These are phyloP conservation scores for Galaxea fascicularis DNA, from an alignment of 92 coral and sea anemone genomes.

Conservation along the genomic window DNA sequence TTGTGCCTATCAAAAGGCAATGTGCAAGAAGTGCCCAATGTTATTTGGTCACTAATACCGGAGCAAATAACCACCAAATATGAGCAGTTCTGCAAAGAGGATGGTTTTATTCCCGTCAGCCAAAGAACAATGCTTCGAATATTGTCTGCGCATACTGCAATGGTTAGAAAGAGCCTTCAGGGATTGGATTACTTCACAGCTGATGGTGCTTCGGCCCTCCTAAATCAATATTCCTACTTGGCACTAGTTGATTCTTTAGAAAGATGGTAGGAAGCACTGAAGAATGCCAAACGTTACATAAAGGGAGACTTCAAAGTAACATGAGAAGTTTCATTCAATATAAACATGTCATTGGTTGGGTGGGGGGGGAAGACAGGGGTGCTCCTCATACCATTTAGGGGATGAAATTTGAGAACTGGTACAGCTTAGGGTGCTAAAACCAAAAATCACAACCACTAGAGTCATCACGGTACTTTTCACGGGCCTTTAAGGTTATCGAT, in stretches of 20 bases:
- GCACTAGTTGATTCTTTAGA: neutral
- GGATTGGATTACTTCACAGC: conserved; percentile 61
- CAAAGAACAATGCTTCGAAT: conserved; percentile 40
- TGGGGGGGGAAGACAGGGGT: no score
- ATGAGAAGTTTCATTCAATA: no score
- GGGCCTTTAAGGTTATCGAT: no score
- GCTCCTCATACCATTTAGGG: no score
- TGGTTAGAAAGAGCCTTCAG: conserved; percentile 57
- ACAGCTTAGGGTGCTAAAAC: no score
- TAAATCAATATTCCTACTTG: neutral
- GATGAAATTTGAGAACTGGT: no score
- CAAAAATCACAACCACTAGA: no score
- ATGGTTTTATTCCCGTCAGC: conserved; percentile 54
- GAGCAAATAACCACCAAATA: conserved; percentile 51
- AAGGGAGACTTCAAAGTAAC: neutral
- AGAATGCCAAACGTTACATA: neutral
- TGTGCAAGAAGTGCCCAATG: conserved; percentile 67
- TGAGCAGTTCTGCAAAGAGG: conserved; percentile 60
- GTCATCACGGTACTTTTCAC: no score
- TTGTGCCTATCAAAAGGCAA: conserved; percentile 52
- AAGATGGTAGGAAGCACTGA: neutral
- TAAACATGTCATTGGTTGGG: no score
- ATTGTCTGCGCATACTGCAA: conserved; percentile 50
- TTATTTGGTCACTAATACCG: conserved; percentile 53
- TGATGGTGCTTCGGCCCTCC: conserved; percentile 50